Evolutionary conservation across 2,797 vertebrate genomes (phyloP).

Genomic region (Gobio occitaniae): DNA sequence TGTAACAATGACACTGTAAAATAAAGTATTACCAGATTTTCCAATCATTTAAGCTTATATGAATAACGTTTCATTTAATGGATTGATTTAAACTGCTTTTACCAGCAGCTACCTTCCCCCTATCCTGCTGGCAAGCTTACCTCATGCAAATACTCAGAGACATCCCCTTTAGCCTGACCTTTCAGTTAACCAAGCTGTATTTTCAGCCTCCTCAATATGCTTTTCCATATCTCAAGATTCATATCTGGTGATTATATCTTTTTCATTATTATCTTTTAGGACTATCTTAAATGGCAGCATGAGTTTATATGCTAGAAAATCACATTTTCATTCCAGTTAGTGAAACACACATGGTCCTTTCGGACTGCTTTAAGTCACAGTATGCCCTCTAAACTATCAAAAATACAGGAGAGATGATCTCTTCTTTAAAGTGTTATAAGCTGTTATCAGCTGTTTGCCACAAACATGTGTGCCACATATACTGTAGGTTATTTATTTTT

Average conservation of each 20-base stretch:
- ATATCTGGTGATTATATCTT: not conserved
- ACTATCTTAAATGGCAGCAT: not conserved
- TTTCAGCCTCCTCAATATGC: not conserved
- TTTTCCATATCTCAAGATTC: not conserved
- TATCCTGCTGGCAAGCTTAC: not conserved
- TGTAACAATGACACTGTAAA: no score
- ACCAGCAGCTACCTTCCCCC: no score
- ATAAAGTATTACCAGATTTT: not conserved
- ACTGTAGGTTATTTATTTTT: no score
- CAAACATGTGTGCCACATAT: not conserved
- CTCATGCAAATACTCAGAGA: not conserved
- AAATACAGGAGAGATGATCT: not conserved
- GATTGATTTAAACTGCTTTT: not conserved
- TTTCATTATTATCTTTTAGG: not conserved
- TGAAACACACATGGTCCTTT: not conserved
- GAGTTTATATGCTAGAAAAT: not conserved
- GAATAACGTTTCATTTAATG: no score
- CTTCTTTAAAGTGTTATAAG: not conserved
- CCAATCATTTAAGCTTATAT: not conserved
- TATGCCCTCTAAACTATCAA: not conserved
- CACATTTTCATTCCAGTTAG: not conserved
- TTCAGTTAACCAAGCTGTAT: slow-evolving; percentile 17
- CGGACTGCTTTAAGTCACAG: not conserved
- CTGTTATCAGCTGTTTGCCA: not conserved
- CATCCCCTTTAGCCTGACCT: not conserved